A percentile compares a stretch with the other conserved stretches of the same genome.
Evolutionary conservation across 2,888 invertebrate species (phyloP).

Genomic region (Saturnia pavonia): DNA sequence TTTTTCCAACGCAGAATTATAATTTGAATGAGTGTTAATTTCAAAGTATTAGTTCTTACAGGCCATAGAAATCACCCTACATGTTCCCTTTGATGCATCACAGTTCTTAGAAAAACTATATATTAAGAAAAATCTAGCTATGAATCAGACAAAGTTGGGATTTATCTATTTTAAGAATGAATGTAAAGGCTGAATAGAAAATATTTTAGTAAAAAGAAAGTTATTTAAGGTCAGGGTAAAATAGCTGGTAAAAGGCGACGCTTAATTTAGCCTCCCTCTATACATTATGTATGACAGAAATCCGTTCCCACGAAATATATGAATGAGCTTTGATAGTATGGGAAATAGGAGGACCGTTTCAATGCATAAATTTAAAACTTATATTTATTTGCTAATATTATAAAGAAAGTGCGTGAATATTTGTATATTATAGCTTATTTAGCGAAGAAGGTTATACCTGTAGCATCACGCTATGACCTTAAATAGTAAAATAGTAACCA

Average conservation of each 20-base stretch:
- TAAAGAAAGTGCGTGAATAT: background rate
- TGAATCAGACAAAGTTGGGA: too few species aligned
- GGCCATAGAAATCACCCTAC: background rate
- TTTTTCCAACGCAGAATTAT: background rate
- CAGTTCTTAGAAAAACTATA: too few species aligned
- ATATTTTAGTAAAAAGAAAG: background rate
- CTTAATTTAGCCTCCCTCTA: background rate
- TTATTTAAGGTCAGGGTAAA: background rate
- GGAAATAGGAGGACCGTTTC: background rate
- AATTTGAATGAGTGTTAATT: too few species aligned
- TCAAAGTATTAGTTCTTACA: too few species aligned
- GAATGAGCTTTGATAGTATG: background rate
- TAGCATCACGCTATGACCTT: too few species aligned
- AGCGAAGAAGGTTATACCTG: too few species aligned
- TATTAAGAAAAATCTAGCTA: too few species aligned
- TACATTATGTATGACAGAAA: conserved; percentile 2
- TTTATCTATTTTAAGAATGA: too few species aligned
- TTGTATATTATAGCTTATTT: too few species aligned
- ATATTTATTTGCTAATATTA: background rate
- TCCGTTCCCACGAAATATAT: background rate
- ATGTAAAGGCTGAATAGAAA: too few species aligned
- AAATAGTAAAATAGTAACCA: too few species aligned
- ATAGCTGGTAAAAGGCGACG: background rate
- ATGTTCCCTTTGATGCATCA: background rate
- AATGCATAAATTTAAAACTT: background rate